Conservation (phyloP, 2,888 invertebrate genomes). For the Theretra japonica region DNA sequence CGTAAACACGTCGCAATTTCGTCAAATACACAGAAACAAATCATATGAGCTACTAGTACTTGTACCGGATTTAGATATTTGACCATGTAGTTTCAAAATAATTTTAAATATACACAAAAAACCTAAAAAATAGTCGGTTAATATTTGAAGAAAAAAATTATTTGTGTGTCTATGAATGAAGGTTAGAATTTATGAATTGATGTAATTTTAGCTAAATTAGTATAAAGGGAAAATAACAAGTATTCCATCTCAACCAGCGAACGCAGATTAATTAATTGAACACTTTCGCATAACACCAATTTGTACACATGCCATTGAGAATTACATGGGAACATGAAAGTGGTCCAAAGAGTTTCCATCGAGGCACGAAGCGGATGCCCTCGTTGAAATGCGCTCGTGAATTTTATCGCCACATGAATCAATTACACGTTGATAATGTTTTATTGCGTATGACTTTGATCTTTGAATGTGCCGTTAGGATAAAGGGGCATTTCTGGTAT, state of each 20-base stretch:
- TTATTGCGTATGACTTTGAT: background rate
- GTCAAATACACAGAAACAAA: background rate
- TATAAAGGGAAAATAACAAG: background rate
- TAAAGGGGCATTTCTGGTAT: no score
- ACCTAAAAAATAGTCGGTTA: background rate
- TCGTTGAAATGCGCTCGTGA: background rate
- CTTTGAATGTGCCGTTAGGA: background rate
- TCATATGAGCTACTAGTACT: no score
- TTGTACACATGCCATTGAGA: conserved; percentile 6
- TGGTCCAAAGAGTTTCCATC: conserved; percentile 1
- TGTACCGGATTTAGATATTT: no score
- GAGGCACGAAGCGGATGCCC: background rate
- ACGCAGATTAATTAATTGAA: conserved; percentile 12
- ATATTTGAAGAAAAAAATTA: no score
- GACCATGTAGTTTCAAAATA: no score
- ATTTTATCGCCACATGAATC: background rate
- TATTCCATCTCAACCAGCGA: background rate
- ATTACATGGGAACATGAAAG: conserved; percentile 20
- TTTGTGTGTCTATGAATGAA: no score
- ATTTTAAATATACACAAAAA: background rate
- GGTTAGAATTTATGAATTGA: no score
- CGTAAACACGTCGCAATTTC: no score
- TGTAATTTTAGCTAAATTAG: no score
- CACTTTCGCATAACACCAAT: conserved; percentile 21
- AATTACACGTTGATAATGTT: background rate